phyloP scores from a whole-genome alignment of 2,797 vertebrate genomes.

The Poeciliopsis presidionis region DNA sequence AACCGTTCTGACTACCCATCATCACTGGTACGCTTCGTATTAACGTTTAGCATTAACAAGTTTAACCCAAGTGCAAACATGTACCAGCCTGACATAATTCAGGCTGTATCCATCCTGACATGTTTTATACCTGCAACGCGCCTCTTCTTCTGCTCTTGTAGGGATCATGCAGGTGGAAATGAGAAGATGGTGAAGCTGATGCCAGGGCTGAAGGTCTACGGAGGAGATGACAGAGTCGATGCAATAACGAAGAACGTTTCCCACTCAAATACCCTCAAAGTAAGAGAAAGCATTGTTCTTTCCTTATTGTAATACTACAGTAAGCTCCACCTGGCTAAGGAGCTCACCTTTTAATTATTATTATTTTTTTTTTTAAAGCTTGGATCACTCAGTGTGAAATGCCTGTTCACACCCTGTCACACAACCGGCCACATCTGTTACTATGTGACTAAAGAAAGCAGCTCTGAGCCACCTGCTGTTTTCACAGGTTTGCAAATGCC shows the following conservation, averaged over 20 bases:
- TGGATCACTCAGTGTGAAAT: slow-evolving; percentile 92
- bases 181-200: slow-evolving; percentile 92
- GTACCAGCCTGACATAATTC: rapidly evolving
- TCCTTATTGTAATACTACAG: background rate
- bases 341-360: slow-evolving; percentile 17
- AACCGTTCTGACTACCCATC: slow-evolving; percentile 94
- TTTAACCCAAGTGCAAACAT: background rate
- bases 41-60: background rate
- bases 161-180: slow-evolving; percentile 98
- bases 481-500: slow-evolving; percentile 84
- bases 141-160: slow-evolving; percentile 45
- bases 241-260: slow-evolving; percentile 91
- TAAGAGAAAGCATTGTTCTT: slow-evolving; percentile 57
- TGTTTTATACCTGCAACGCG: background rate
- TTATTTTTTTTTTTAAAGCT: slow-evolving; percentile 81
- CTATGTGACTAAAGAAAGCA: slow-evolving; percentile 90
- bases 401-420: slow-evolving; percentile 95
- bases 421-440: slow-evolving; percentile 98
- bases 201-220: slow-evolving; percentile 88
- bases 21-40: slow-evolving; percentile 89
- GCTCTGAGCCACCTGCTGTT: slow-evolving; percentile 89
- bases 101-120: background rate
- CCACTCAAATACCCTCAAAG: slow-evolving; percentile 89
- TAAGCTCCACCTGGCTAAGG: background rate
- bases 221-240: slow-evolving; percentile 91